Percentiles rank a stretch among this genome's conserved stretches.
Conservation (phyloP, 1,140 invertebrate genomes). For the Schlechtendalia chinensis region DNA sequence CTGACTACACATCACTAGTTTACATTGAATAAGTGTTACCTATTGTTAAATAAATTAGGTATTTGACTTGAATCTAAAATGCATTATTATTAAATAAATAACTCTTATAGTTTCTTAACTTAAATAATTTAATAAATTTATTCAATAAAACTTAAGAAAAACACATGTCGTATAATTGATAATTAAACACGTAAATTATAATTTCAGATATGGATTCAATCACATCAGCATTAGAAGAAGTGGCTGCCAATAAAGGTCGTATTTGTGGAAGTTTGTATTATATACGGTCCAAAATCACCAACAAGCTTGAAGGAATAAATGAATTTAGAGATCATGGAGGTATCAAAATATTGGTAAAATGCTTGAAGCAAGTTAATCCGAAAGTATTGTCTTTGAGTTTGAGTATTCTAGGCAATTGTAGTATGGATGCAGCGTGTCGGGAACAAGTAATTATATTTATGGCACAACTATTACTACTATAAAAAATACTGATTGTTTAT, state of each 20-base stretch:
- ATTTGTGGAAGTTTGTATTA: conserved; percentile 48
- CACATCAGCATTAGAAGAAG: conserved; percentile 13
- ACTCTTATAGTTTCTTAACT: too few relatives aligned
- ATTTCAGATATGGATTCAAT: conserved; percentile 41
- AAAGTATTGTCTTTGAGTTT: conserved; percentile 53
- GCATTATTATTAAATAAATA: too few relatives aligned
- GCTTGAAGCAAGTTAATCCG: conserved; percentile 52
- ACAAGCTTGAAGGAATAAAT: conserved; percentile 50
- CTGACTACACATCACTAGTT: too few relatives aligned
- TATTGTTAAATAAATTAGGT: too few relatives aligned
- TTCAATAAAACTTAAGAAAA: too few relatives aligned
- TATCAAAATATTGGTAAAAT: conserved; percentile 51
- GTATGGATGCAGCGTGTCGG: conserved; percentile 51
- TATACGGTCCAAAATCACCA: conserved; percentile 51
- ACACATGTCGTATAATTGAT: too few relatives aligned
- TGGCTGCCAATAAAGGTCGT: conserved; percentile 29
- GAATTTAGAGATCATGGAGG: conserved; percentile 50
- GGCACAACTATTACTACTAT: neutral
- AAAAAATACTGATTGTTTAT: neutral
- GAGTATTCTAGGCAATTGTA: conserved; percentile 54
- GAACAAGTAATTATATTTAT: conserved; percentile 51
- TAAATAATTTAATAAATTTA: too few relatives aligned
- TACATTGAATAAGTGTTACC: too few relatives aligned
- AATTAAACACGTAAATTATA: too few relatives aligned
- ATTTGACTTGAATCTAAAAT: too few relatives aligned